Evolutionary conservation across 23 tunicate genomes (phyloP), one percentile per base, ranked within the genome.

Genomic region (Trididemnum miniatum): DNA sequence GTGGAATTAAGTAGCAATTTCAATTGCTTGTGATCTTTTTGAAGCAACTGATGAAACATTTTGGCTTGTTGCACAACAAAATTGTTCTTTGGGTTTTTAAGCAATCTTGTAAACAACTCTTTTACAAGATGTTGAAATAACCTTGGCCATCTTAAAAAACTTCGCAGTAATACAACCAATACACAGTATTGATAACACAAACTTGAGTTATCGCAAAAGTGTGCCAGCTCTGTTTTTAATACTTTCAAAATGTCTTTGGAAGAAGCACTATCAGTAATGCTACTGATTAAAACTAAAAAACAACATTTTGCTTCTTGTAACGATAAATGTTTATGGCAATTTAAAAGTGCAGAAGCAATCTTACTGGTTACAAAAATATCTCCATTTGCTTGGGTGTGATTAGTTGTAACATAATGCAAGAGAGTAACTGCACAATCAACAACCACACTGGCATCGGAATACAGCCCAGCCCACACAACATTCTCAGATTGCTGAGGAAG

Each of bases 121-220:
- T 83, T 83, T 2, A 83, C 31, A 12, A 35, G 60, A 31, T 26
- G 20, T 59, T 83, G 51, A 62, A 83, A 83, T 7, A 62, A 23
- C 3, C 36, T 25, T 26, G 81, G 87, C 87, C 87, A 83, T 37
- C 50, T 59, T 29, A 83, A 29, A 83, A 73, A 83, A 34, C 67
- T 37, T 20, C 38, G 31, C 73, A 73, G n/a, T 35, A 34, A 20
- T 20, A 62, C 34, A 0, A 33, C 35, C 49, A 83, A 59, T 0
- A 83, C 35, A 20, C 57, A 54, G 9, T 73, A 49, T 23, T 72
- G 73, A 26, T 72, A 23, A 35, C 49, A 34, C 3, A 37, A 51
- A n/a, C 51, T 7, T 1, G 72, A 30, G 5, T 31, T 44, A 30
- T 34, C 59, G 23, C 31, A 35, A 60, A 31, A 59, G 1, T 35